phyloP scores from a whole-genome alignment of 2,888 invertebrate species.

The Sesamia inferens region DNA sequence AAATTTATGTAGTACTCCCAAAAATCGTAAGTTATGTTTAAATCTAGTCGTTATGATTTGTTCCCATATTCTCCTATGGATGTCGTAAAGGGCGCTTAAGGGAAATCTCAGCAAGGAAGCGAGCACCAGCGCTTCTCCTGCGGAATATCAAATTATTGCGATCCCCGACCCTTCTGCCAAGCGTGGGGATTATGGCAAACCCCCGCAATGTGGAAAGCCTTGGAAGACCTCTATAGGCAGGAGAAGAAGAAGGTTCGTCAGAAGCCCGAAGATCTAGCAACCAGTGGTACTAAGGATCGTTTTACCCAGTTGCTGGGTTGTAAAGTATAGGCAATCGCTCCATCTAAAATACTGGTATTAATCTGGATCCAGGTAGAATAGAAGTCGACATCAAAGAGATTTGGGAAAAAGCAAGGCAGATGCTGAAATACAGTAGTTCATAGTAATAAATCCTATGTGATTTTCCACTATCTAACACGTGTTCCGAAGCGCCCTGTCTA shows the following conservation, averaged over 20 bases:
- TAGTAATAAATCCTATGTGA: neutral
- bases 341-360: too few relatives aligned
- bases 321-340: too few relatives aligned
- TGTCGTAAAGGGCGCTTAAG: too few relatives aligned
- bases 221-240: too few relatives aligned
- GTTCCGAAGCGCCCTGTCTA: slow-evolving; percentile 20
- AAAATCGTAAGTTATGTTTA: neutral
- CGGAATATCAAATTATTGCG: too few relatives aligned
- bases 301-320: too few relatives aligned
- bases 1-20: neutral
- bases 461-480: slow-evolving; percentile 25
- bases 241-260: neutral
- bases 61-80: neutral
- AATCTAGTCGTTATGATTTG: neutral
- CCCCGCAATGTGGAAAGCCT: too few relatives aligned
- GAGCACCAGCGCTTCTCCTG: too few relatives aligned
- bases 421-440: neutral
- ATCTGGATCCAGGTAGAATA: neutral
- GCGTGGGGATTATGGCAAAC: too few relatives aligned
- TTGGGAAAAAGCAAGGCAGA: neutral
- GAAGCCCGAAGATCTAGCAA: neutral
- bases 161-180: too few relatives aligned
- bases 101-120: too few relatives aligned
- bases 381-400: neutral
- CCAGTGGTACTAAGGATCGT: too few relatives aligned